Base-by-base conservation (phyloP, 2,888 invertebrate genomes). In the Arrhopalites spinosus region DNA sequence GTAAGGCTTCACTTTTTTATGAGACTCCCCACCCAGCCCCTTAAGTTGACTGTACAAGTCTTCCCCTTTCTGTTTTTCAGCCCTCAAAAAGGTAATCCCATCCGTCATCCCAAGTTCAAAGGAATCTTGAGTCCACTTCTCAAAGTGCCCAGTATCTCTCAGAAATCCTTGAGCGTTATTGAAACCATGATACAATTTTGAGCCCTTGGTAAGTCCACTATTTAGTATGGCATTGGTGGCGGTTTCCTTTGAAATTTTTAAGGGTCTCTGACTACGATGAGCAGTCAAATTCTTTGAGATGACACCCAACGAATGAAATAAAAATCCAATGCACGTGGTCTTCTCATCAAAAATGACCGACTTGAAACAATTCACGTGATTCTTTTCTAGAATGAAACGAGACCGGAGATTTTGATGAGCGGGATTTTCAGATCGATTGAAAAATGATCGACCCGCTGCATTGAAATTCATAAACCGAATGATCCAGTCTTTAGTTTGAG, bases 111-210 rank as follows among this genome's bases (percentile, higher is more conserved):
- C 2, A 8, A 20, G 11, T 0, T 71, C 63, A 45, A 59, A 47
- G 13, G 43, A 20, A 23, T 63, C 72, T 15, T 63, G 5, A 17
- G 45, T 36, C 72, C 72, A 72, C n/a, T 47, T 43, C 11, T 27
- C 11, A 27, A 63, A 27, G 30, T 61, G 23, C 13, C 63, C 72
- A 36, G 72, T 63, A 47, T 72, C 63, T 27, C 72, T 72, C 20
- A 72, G 20, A 17, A 36, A 25, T 43, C 72, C 63, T 5, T 25
- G 15, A 27, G 63, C 25, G 0, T 15, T 11, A 17, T 61, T 61
- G 47, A 72, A 72, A 45, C 27, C 45, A 20, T 72, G 45, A 13
- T 27, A 30, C 25, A 25, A 72, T 63, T 63, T 72, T 2, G 72
- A 72, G n/a, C 43, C 36, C 27, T 25, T 23, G 1, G 45, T 29